Conservation (phyloP, 2,888 invertebrate species). For the Trachelus troglodyta region DNA sequence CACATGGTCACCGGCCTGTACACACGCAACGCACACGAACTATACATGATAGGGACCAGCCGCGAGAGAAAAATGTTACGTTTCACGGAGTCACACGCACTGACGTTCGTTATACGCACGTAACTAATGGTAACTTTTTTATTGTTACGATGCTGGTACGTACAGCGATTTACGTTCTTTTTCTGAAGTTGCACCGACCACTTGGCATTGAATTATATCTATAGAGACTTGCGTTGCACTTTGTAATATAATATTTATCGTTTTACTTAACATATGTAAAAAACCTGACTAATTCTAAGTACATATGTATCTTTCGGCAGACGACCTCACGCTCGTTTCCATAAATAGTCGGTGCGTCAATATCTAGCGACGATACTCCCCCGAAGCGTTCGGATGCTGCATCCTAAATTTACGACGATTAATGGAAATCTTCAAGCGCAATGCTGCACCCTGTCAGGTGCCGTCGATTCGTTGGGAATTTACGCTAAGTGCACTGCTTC, state of each 20-base stretch:
- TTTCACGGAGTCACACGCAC: conserved; percentile 8
- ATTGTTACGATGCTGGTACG: background rate
- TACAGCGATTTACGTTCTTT: background rate
- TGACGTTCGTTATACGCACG: background rate
- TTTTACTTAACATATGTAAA: background rate
- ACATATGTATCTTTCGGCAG: background rate
- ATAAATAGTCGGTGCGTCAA: background rate
- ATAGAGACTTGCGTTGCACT: background rate
- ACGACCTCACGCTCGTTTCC: background rate
- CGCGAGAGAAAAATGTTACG: conserved; percentile 10
- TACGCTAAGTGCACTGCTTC: conserved; percentile 57
- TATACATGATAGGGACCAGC: conserved; percentile 17
- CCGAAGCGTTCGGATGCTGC: background rate
- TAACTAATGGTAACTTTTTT: background rate
- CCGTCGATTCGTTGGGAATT: conserved; percentile 41
- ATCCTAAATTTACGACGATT: background rate
- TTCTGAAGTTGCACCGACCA: background rate
- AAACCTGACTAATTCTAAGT: background rate
- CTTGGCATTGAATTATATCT: background rate
- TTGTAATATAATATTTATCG: background rate
- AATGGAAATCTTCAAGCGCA: background rate
- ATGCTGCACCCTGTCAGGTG: background rate
- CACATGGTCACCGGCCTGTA: conserved; percentile 26
- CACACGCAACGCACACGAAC: conserved; percentile 17
- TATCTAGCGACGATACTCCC: background rate